phyloP scores from a whole-genome alignment of 1,140 invertebrate genomes.

The Ylistrum balloti region DNA sequence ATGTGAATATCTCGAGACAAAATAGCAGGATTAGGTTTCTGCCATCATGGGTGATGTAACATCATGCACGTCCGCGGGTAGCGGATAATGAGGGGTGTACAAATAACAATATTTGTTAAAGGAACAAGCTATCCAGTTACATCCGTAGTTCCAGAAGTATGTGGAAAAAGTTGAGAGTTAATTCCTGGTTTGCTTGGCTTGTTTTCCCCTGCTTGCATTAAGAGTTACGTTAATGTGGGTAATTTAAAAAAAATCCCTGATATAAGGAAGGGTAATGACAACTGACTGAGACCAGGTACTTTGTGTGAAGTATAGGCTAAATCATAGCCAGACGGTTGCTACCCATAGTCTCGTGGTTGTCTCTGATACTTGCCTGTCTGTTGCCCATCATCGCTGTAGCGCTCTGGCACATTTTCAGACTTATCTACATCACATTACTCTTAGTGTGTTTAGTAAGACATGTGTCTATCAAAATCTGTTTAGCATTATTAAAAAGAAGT shows the following conservation, averaged over 20 bases:
- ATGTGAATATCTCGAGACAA: constrained; percentile 13
- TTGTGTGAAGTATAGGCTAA: neutral
- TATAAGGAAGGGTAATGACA: neutral
- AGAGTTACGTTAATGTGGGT: neutral
- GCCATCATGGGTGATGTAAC: constrained; percentile 37
- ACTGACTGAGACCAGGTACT: neutral
- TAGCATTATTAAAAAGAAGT: constrained; percentile 28
- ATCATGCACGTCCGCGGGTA: constrained; percentile 2
- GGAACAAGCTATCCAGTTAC: constrained; percentile 6
- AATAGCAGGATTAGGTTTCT: constrained; percentile 9
- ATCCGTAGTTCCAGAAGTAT: neutral
- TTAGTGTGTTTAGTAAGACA: neutral
- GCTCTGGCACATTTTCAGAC: neutral
- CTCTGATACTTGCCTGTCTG: neutral
- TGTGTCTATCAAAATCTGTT: constrained; percentile 27
- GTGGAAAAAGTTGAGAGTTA: neutral
- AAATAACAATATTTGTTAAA: constrained; percentile 32
- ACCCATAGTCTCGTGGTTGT: neutral
- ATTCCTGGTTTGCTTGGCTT: constrained; percentile 1
- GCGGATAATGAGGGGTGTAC: constrained; percentile 37
- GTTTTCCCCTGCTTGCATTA: neutral
- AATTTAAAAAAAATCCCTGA: neutral
- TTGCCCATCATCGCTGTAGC: neutral
- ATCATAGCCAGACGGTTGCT: neutral
- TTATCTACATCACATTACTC: neutral